Evolutionary conservation across 2,888 invertebrate genomes (phyloP).

Genomic region (Protodeltote pygarga): DNA sequence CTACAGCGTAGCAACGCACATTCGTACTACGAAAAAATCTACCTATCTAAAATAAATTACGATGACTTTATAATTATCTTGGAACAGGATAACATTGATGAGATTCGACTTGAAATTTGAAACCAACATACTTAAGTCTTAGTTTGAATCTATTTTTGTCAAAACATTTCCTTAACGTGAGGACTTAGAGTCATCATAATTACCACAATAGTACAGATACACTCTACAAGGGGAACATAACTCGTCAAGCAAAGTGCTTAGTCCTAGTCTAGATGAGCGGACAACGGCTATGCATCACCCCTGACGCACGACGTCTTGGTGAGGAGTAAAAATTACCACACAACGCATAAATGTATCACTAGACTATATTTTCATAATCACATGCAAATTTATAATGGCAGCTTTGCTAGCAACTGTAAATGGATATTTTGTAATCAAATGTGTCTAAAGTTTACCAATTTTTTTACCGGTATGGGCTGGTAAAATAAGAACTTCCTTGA

Average conservation of each 20-base stretch:
- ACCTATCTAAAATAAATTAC: no score
- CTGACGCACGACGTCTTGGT: slow-evolving; percentile 62
- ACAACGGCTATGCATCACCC: slow-evolving; percentile 71
- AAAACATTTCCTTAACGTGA: background rate
- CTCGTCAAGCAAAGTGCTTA: slow-evolving; percentile 67
- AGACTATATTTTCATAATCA: slow-evolving; percentile 49
- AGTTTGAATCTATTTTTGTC: no score
- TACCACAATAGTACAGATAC: slow-evolving; percentile 47
- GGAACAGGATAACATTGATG: no score
- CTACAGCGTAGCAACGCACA: no score
- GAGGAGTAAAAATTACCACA: slow-evolving; percentile 72
- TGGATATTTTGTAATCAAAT: background rate
- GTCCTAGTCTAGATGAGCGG: slow-evolving; percentile 73
- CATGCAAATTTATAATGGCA: slow-evolving; percentile 35
- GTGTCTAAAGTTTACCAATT: no score
- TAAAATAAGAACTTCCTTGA: no score
- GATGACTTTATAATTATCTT: no score
- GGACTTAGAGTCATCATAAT: slow-evolving; percentile 39
- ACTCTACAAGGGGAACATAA: slow-evolving; percentile 63
- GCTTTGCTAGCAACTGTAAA: slow-evolving; percentile 16
- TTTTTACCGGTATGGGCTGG: no score
- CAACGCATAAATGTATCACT: slow-evolving; percentile 49
- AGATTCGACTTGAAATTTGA: no score
- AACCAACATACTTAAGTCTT: background rate
- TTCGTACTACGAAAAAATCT: no score